Base-by-base conservation (phyloP, 2,113 vertebrate species). In the Grantiella picta region DNA sequence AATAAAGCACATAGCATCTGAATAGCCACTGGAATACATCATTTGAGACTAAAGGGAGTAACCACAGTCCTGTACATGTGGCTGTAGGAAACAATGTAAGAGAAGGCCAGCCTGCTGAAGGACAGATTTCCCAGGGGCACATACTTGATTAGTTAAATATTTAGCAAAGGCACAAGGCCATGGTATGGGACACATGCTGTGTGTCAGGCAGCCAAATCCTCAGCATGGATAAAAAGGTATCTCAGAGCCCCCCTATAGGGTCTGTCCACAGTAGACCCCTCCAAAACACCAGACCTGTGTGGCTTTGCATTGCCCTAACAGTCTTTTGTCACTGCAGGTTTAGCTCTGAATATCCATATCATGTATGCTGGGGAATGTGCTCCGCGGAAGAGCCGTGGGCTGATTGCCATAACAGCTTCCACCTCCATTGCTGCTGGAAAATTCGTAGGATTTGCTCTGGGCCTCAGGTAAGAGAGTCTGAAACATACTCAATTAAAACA, bases 341-440 rank as follows among this genome's bases (percentile, higher is more conserved):
- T 98, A 28, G 89, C 75, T 85, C 57, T 98, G 57, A 96, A 87
- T 8, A 88, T 94, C 92, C 98, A 99, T 9, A 15, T 97, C 28
- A 87, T 98, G 92, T 99, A 98, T 45, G 61, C 98, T 8, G 86
- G 97, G 38, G 98, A 99, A 86, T 98, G 98, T 35, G 88, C 98
- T 50, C 98, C 98, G 2, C 97, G 90, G 91, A 96, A 71, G 36
- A 94, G 98, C 89, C 97, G 97, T 1, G 98, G 97, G 54, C 94
- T 98, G 85, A 94, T 98, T 50, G 97, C 98, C 5, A 94, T 98
- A 15, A 98, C 97, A 20, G 50, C 97, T 18, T 94, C 96, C 15
- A 97, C 97, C 65, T 98, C 98, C n/a, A 45, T 96, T 16, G 97
- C 98, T 5, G 1, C 89, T 1, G 98, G 98, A 24, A 99, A 98